Evolutionary conservation across 2,888 invertebrate species (phyloP).

Genomic region (Aleiodes alternator): DNA sequence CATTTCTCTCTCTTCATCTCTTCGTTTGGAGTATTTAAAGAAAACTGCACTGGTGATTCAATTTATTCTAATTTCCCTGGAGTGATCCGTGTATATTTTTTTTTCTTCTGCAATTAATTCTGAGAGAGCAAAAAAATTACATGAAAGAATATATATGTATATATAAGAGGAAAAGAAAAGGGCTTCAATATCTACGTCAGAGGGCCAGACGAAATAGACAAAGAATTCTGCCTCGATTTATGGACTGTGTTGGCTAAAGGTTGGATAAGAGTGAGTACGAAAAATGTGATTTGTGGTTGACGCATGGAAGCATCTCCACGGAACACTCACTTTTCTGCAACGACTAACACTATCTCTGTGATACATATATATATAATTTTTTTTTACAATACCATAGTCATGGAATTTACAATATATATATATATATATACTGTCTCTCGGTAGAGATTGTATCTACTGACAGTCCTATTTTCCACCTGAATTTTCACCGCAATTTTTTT

Average conservation of each 20-base stretch:
- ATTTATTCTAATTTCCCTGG: conserved; percentile 33
- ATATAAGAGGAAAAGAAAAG: conserved; percentile 19
- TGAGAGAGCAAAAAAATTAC: conserved; percentile 6
- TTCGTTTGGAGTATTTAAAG: not conserved
- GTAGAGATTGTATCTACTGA: conserved; percentile 11
- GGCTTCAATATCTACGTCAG: conserved; percentile 1
- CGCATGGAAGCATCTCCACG: conserved; percentile 48
- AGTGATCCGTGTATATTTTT: conserved; percentile 33
- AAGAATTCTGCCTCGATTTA: conserved; percentile 28
- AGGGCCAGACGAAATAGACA: not conserved
- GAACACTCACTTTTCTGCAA: conserved; percentile 6
- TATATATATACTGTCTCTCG: conserved; percentile 11
- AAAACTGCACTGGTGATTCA: not conserved
- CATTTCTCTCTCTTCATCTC: not conserved
- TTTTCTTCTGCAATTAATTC: conserved; percentile 20
- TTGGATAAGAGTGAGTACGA: conserved; percentile 35
- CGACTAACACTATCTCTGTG: conserved; percentile 28
- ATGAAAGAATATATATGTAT: not conserved
- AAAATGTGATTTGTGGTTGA: conserved; percentile 52
- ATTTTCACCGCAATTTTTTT: not conserved
- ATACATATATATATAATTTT: conserved; percentile 37
- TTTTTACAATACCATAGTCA: not conserved
- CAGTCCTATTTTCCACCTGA: conserved; percentile 26
- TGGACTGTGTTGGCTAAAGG: conserved; percentile 1
- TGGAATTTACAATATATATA: conserved; percentile 32